Percentiles rank a stretch among this genome's conserved stretches.
Conservation (phyloP, 2,888 invertebrate genomes). For the Furcula furcula region DNA sequence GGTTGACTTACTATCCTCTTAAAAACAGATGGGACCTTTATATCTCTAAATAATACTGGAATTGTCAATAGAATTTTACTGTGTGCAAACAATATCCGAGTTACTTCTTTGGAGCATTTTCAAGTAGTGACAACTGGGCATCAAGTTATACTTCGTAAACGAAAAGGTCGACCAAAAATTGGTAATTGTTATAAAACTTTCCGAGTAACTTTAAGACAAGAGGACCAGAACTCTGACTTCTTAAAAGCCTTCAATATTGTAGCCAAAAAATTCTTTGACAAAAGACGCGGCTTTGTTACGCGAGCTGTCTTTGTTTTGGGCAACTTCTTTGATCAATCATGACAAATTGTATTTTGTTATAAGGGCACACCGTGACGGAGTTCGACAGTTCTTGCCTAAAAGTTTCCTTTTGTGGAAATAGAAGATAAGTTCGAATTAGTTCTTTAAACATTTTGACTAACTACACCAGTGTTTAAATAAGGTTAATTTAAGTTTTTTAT, state of each 20-base stretch:
- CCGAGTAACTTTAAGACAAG: slow-evolving; percentile 12
- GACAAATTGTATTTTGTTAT: slow-evolving; percentile 75
- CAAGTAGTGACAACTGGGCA: neutral
- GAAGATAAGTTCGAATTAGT: slow-evolving; percentile 57
- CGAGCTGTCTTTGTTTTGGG: slow-evolving; percentile 55
- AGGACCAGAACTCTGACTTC: slow-evolving; percentile 19
- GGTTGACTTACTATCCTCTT: no score
- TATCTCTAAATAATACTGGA: no score
- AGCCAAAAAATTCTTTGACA: slow-evolving; percentile 44
- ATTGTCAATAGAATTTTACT: no score
- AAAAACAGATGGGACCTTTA: no score
- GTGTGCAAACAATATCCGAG: no score
- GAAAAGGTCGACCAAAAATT: slow-evolving; percentile 4
- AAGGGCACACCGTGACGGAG: slow-evolving; percentile 59
- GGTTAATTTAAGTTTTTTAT: no score
- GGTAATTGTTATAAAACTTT: slow-evolving; percentile 13
- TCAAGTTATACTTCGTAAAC: neutral
- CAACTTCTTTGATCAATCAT: slow-evolving; percentile 77
- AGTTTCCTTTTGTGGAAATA: slow-evolving; percentile 55
- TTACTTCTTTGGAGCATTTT: no score
- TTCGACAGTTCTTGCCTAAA: slow-evolving; percentile 63
- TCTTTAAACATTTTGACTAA: no score
- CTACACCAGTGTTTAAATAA: no score
- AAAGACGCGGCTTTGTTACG: slow-evolving; percentile 50
- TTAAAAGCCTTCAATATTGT: slow-evolving; percentile 33